Percentiles rank a stretch among this genome's conserved stretches.
Evolutionary conservation across 2,113 vertebrate species (phyloP).

Genomic region (Periophthalmus modestus): DNA sequence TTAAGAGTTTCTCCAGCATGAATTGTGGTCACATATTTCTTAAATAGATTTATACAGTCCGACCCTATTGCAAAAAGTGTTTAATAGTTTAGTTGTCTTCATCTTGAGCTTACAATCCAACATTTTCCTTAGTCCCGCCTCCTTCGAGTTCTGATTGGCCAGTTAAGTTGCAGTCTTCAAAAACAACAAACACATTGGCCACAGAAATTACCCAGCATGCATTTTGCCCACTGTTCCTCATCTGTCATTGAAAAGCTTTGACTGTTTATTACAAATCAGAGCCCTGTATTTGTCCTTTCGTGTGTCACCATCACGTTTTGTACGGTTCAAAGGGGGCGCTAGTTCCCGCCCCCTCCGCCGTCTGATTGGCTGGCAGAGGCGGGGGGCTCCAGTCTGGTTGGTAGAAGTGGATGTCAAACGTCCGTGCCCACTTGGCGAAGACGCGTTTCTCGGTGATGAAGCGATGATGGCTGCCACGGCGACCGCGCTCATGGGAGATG

Average conservation of each 20-base stretch:
- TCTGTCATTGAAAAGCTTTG: constrained; percentile 15
- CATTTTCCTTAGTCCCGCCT: background rate
- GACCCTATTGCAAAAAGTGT: background rate
- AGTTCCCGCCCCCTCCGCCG: constrained; percentile 2
- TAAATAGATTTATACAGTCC: background rate
- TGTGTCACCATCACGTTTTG: constrained; percentile 58
- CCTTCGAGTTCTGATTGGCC: background rate
- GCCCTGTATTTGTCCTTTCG: background rate
- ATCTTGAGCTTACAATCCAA: background rate
- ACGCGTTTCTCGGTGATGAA: constrained; percentile 98
- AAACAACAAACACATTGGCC: constrained; percentile 6
- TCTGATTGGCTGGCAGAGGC: constrained; percentile 62
- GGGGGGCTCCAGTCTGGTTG: constrained; percentile 94
- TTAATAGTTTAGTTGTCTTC: background rate
- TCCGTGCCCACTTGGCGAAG: constrained; percentile 94
- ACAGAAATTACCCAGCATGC: constrained; percentile 34
- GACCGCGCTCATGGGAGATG: constrained; percentile 92
- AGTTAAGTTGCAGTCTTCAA: background rate
- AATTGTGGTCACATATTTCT: too few relatives aligned
- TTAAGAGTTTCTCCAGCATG: too few relatives aligned
- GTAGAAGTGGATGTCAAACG: constrained; percentile 93
- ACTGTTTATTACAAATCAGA: constrained; percentile 2
- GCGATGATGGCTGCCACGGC: constrained; percentile 94
- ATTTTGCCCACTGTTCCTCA: constrained; percentile 13
- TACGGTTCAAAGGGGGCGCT: background rate